A percentile compares a stretch with the other conserved stretches of the same genome.
phyloP scores from a whole-genome alignment of 2,888 invertebrate genomes.

The Gortyna flavago region DNA sequence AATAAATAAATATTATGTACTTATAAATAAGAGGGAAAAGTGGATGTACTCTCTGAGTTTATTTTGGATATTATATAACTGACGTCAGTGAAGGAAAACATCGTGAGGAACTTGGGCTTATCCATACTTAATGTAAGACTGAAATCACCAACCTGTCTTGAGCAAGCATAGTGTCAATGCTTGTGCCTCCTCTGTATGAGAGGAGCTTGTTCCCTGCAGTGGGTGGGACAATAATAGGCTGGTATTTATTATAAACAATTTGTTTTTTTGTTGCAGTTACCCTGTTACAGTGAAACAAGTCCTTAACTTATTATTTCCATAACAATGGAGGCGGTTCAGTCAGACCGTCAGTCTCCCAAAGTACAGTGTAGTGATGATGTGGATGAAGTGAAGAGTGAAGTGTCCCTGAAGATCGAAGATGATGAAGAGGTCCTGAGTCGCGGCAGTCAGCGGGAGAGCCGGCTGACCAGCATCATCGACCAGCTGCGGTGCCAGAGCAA shows the following conservation, averaged over 20 bases:
- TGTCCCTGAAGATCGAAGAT: constrained; percentile 71
- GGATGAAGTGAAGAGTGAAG: constrained; percentile 62
- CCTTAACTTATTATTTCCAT: constrained; percentile 28
- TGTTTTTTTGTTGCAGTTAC: constrained; percentile 33
- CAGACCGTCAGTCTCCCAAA: constrained; percentile 62
- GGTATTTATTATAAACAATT: background rate
- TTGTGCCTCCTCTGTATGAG: background rate
- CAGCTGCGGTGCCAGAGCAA: constrained; percentile 85
- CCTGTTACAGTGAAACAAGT: constrained; percentile 8
- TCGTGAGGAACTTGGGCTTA: too few species aligned
- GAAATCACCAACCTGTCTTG: background rate
- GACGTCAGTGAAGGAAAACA: too few species aligned
- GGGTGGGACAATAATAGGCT: background rate
- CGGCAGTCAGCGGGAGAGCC: constrained; percentile 81
- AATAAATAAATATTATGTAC: too few species aligned
- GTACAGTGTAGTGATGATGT: constrained; percentile 72
- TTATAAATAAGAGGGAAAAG: too few species aligned
- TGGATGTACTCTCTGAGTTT: too few species aligned
- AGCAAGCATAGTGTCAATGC: background rate
- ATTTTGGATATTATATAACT: too few species aligned
- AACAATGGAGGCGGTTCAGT: constrained; percentile 60
- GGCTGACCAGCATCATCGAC: constrained; percentile 87
- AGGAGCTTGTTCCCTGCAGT: background rate
- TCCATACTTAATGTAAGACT: background rate
- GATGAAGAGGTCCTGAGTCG: constrained; percentile 71